Base-by-base conservation (phyloP, 2,888 invertebrate genomes). In the Brenthis ino region DNA sequence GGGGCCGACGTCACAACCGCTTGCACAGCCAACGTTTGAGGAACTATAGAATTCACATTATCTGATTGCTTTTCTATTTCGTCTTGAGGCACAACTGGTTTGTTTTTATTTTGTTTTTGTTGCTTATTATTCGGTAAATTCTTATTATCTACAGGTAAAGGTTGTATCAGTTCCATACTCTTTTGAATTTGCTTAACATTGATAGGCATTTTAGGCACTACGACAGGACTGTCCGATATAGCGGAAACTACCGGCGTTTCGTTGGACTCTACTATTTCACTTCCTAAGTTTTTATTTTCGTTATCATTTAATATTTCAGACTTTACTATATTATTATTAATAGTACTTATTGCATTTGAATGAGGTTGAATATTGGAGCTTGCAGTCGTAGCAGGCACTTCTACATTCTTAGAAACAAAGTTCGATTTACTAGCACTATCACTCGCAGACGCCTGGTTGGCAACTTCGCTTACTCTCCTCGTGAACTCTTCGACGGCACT, bases 231-330 rank as follows among this genome's bases (percentile, higher is more conserved):
- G 80, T 95, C 95, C 68, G 95, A 94, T 88, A 95, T 95, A 73
- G 96, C 96, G 72, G 96, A 96, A 67, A 96, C 96, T 74, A 96
- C 94, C 57, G 96, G 96, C 43, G 95, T 95, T 79, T 92, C 92
- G 76, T 79, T 85, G 73, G 83, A 76, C 79, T 88, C 86, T 80
- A 83, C 85, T 83, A 82, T 81, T 82, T 91, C 90, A 79, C 83
- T 75, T 79, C 84, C 90, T 82, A 87, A 80, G 80, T 74, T 82
- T 85, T 88, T 89, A 85, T 76, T 89, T 83, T 91, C 91, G 76
- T 87, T 90, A 82, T 85, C 78, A 84, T 82, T 83, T 84, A 90
- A 82, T 82, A 86, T 82, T 74, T 92, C 92, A 86, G 91, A 88
- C 86, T 91, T 91, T 82, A 83, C 81, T 83, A 87, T 79, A 84